Evolutionary conservation across 2,113 vertebrate genomes (phyloP).

Genomic region (Piliocolobus tephrosceles): DNA sequence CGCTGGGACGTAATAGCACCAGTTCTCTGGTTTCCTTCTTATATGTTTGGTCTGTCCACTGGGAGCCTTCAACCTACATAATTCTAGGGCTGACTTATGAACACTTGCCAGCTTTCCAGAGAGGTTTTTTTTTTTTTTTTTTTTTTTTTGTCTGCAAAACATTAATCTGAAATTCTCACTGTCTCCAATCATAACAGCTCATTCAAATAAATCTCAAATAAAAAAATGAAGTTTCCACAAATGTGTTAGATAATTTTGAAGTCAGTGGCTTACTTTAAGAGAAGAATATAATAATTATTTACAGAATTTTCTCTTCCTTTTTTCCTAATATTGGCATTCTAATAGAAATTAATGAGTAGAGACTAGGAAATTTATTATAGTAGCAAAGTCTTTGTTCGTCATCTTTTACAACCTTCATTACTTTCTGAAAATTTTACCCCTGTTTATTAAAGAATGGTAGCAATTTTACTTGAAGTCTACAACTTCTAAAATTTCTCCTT

Average conservation of each 20-base stretch:
- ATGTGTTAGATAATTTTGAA: constrained; percentile 73
- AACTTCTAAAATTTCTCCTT: constrained; percentile 4
- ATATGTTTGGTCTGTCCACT: constrained; percentile 77
- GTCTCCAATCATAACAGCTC: constrained; percentile 80
- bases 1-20: constrained; percentile 50
- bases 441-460: constrained; percentile 32
- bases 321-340: constrained; percentile 24
- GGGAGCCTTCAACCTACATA: constrained; percentile 82
- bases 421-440: neutral
- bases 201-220: constrained; percentile 78
- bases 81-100: constrained; percentile 77
- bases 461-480: neutral
- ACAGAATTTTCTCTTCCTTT: constrained; percentile 48
- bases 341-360: constrained; percentile 2
- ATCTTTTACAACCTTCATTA: constrained; percentile 13
- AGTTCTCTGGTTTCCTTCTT: constrained; percentile 79
- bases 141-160: constrained; percentile 78
- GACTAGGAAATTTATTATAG: constrained; percentile 29
- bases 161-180: constrained; percentile 80
- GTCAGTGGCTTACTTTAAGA: constrained; percentile 61
- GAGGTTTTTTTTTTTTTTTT: constrained; percentile 62
- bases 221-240: constrained; percentile 66
- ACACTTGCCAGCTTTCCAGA: constrained; percentile 80
- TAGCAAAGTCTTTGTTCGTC: constrained; percentile 1
- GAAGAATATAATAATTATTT: constrained; percentile 64